Percentiles rank a stretch among this genome's conserved stretches.
Evolutionary conservation across 2,888 invertebrate genomes (phyloP).

Genomic region (Trachelus troglodyta): DNA sequence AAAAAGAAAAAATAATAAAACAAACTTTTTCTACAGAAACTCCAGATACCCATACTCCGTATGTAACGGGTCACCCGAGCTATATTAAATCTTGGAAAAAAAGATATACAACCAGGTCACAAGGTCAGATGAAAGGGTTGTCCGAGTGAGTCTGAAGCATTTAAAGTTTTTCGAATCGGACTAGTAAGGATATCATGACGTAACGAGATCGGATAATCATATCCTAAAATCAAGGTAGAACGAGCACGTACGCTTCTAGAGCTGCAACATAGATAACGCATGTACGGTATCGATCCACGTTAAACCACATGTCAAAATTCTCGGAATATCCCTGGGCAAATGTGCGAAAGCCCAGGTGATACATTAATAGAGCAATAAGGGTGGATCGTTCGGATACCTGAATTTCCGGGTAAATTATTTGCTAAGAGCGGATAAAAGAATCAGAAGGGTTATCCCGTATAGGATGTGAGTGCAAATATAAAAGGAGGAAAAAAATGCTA

Average conservation of each 20-base stretch:
- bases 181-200: not conserved
- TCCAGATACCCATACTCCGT: not conserved
- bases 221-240: not conserved
- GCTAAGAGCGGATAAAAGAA: not conserved
- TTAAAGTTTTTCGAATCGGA: not conserved
- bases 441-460: not conserved
- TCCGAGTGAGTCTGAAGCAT: not conserved
- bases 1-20: too few species aligned
- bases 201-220: not conserved
- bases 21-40: not conserved
- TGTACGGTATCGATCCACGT: too few species aligned
- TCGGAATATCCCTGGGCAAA: not conserved
- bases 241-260: not conserved
- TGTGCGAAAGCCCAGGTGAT: not conserved
- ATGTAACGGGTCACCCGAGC: not conserved
- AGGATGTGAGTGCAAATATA: not conserved
- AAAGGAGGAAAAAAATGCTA: not conserved
- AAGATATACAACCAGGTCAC: not conserved
- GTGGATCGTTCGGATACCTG: not conserved
- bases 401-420: not conserved
- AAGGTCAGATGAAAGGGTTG: not conserved
- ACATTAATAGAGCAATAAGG: not conserved
- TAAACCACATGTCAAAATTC: not conserved
- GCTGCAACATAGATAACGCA: not conserved
- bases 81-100: not conserved